phyloP scores from a whole-genome alignment of 2,797 vertebrate species.

The Furcifer pardalis region DNA sequence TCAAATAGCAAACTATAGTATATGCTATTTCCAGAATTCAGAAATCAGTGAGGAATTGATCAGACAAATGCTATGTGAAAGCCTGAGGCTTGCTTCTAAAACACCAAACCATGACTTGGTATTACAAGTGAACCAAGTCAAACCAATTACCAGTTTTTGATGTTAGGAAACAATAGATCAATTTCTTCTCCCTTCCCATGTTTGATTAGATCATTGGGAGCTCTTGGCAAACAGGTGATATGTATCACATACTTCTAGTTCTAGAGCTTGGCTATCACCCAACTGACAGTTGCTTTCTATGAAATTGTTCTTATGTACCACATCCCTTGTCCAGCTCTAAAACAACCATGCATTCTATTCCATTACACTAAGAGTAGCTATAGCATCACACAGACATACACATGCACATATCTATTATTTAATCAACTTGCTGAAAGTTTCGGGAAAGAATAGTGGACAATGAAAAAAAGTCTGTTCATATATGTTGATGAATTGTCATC shows the following conservation, averaged over 20 bases:
- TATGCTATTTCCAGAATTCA: no score
- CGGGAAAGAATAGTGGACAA: no score
- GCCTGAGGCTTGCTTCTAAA: neutral
- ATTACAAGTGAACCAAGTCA: neutral
- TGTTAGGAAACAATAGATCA: neutral
- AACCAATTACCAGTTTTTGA: neutral
- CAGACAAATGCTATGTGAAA: no score
- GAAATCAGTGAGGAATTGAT: no score
- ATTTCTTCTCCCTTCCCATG: neutral
- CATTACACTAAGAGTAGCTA: no score
- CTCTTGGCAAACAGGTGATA: neutral
- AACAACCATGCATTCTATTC: neutral
- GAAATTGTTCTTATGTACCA: neutral
- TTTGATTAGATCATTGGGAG: neutral
- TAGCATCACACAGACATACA: no score
- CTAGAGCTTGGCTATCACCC: neutral
- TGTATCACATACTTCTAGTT: neutral
- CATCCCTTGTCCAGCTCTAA: neutral
- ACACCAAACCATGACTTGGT: neutral
- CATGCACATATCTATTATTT: no score
- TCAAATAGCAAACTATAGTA: no score
- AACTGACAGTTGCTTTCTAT: neutral
- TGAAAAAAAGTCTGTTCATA: no score
- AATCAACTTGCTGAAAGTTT: no score
- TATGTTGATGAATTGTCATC: no score